Percentiles rank a stretch among this genome's conserved stretches.
Evolutionary conservation across 2,113 vertebrate species (phyloP).

Genomic region (Potamarius usumacintae): DNA sequence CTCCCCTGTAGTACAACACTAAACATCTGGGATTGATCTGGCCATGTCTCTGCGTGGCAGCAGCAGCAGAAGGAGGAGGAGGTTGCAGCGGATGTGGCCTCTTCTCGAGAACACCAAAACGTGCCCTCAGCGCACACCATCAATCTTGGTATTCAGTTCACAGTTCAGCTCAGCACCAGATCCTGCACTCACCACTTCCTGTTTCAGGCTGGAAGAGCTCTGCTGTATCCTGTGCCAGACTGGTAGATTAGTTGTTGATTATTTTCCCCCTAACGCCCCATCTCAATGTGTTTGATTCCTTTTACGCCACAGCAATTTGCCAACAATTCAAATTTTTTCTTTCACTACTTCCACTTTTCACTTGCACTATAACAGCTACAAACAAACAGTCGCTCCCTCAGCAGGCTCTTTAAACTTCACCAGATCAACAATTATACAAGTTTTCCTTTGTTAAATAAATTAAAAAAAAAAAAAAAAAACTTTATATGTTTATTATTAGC

Average conservation of each 20-base stretch:
- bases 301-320: not conserved
- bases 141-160: not conserved
- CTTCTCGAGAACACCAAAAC: conserved; percentile 31
- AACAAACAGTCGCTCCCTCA: not conserved
- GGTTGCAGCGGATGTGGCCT: conserved; percentile 48
- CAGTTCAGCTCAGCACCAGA: not conserved
- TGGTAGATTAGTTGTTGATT: not conserved
- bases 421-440: not conserved
- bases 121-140: conserved; percentile 20
- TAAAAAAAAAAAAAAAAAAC: no score
- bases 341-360: not conserved
- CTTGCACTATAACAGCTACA: not conserved
- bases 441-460: no score
- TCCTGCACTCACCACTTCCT: not conserved
- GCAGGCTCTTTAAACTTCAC: not conserved
- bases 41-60: conserved; percentile 46
- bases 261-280: not conserved
- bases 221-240: not conserved
- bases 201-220: not conserved
- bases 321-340: not conserved
- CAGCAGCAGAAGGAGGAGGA: conserved; percentile 32
- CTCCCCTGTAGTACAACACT: not conserved
- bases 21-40: conserved; percentile 59
- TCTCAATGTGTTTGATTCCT: not conserved
- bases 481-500: no score